A percentile compares a stretch with the other conserved stretches of the same genome.
Evolutionary conservation across 2,113 vertebrate genomes (phyloP).

Genomic region (Bostrychus sinensis): DNA sequence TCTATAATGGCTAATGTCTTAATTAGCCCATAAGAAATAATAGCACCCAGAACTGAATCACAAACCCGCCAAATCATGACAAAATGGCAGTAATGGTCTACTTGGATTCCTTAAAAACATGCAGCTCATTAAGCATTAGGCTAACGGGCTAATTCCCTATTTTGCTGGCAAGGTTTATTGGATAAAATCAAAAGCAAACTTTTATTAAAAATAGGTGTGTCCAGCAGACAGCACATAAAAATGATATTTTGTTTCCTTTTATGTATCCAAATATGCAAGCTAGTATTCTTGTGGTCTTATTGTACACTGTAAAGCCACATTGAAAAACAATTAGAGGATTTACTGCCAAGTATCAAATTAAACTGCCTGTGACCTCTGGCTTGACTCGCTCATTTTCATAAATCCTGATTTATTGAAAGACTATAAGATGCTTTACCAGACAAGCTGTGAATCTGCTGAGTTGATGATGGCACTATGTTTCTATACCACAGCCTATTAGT

Average conservation of each 20-base stretch:
- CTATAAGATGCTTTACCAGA: constrained; percentile 71
- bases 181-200: constrained; percentile 67
- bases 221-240: constrained; percentile 76
- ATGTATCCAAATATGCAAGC: constrained; percentile 76
- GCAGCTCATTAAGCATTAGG: constrained; percentile 71
- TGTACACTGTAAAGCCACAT: constrained; percentile 72
- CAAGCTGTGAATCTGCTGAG: constrained; percentile 72
- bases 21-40: constrained; percentile 83
- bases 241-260: constrained; percentile 79
- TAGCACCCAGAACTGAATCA: constrained; percentile 71
- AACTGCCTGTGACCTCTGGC: constrained; percentile 76
- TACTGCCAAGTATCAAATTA: constrained; percentile 76
- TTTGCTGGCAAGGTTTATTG: constrained; percentile 75
- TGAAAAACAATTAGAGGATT: constrained; percentile 80
- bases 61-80: constrained; percentile 76
- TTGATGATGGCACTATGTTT: constrained; percentile 71
- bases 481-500: constrained; percentile 65
- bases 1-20: constrained; percentile 80
- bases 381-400: constrained; percentile 75
- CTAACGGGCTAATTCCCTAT: constrained; percentile 77
- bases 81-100: constrained; percentile 73
- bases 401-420: constrained; percentile 77
- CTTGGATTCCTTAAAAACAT: constrained; percentile 70
- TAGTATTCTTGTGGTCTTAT: constrained; percentile 75
- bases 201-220: constrained; percentile 81